Evolutionary conservation across 2,797 vertebrate genomes (phyloP), one percentile per base, ranked within the genome.

Genomic region (Hoplostethus atlanticus): DNA sequence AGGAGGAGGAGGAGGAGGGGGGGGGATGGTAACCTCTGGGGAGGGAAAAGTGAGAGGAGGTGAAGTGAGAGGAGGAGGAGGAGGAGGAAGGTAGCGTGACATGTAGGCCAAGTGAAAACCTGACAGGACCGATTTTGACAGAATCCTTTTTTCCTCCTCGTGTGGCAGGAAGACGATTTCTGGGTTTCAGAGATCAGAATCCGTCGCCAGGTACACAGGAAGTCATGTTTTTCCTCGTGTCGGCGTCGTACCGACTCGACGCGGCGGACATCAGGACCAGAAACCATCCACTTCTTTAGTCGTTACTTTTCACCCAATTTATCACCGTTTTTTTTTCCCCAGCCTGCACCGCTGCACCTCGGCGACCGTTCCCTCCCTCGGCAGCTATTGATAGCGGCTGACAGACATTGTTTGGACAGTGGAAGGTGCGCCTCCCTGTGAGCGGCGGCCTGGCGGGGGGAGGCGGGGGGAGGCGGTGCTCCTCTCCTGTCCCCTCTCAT

Each of bases 401-500:
- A 79, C 82, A 75, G 82, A 87, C 86, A 58, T 81, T 87, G 86
- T 91, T 88, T 88, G 86, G 84, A 87, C 77, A 71, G 84, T 76
- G 86, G 94, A 95, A 96, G 93, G 94, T 95, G 94, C 90, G 83
- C 91, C 90, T 93, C 87, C 93, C 88, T 92, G 92, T 95, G 95
- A 96, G 95, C 91, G 81, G 70, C 38, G 79, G 92, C 93, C 21
- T 21, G 21, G 21, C 21, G 21, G 21, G 21, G 21, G 21, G 21
- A 21, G 21, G 21, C 21, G 21, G 21, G 21, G 89, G 92, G 92
- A 81, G 79, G 80, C 88, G 91, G 93, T 89, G 17, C 94, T 94
- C 94, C 92, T 93, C 85, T 88, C 90, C 92, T 93, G 78, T 95
- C 90, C 94, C 94, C 95, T 97, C 94, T 98, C 96, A 97, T 97